A percentile compares a stretch with the other conserved stretches of the same genome.
phyloP scores from a whole-genome alignment of 2,888 invertebrate species.

The Hesperia comma region DNA sequence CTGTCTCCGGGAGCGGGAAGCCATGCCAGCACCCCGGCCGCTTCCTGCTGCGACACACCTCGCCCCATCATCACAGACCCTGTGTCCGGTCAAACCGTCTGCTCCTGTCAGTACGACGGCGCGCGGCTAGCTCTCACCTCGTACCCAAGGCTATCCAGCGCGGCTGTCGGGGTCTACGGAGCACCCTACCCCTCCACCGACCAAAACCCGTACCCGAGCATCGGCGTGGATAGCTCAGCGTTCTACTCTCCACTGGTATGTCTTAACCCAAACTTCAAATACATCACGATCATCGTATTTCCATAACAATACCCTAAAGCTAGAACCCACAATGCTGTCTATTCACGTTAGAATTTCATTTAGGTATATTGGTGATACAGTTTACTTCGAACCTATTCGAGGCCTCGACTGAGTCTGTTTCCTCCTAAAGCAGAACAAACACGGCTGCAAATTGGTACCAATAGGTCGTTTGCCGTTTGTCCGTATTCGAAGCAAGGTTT shows the following conservation, averaged over 20 bases:
- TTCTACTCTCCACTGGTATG: constrained; percentile 98
- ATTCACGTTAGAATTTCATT: not conserved
- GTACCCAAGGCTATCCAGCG: constrained; percentile 91
- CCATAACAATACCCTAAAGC: not conserved
- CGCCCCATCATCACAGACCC: constrained; percentile 96
- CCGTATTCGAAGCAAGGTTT: constrained; percentile 71
- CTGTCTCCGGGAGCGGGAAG: constrained; percentile 84
- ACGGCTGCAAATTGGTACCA: constrained; percentile 72
- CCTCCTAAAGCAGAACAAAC: constrained; percentile 53
- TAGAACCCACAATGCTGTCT: not conserved
- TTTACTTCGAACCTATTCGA: constrained; percentile 48
- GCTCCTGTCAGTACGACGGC: constrained; percentile 97
- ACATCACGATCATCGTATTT: not conserved
- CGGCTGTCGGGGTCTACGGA: constrained; percentile 92
- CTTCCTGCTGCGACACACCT: constrained; percentile 94
- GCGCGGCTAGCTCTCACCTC: constrained; percentile 91
- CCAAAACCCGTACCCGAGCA: constrained; percentile 96
- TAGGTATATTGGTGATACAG: constrained; percentile 46
- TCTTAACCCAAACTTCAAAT: constrained; percentile 52
- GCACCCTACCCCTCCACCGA: constrained; percentile 95
- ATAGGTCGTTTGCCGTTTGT: constrained; percentile 73
- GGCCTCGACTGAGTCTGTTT: constrained; percentile 37
- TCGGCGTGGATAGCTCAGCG: constrained; percentile 96
- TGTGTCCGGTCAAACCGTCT: constrained; percentile 95
- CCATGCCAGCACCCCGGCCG: constrained; percentile 80